Base-by-base conservation (phyloP, 2,113 vertebrate species). In the Pitta sordida region DNA sequence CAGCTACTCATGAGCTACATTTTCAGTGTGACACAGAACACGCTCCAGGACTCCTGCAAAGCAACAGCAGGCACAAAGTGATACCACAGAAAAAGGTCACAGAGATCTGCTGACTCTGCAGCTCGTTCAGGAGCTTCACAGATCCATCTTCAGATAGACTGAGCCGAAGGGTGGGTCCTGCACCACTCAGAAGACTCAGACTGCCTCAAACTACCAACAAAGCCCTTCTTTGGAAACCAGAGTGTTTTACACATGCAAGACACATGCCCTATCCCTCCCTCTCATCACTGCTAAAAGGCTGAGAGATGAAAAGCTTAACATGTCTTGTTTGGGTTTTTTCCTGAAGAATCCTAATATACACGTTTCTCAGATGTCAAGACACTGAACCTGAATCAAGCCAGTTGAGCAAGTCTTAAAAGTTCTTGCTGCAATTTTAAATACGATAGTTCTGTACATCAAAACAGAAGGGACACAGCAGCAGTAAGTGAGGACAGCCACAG, bases 321-420 rank as follows among this genome's bases (percentile, higher is more conserved):
- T 55, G 79, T 29, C 89, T 36, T 88, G 22, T 13, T 76, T 43
- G 21, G 19, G 7, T 41, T 78, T 49, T 46, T 79, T 67, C 71
- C 62, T 86, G 56, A 82, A 80, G 84, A 92, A 87, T 56, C 67
- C 58, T 64, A 90, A 95, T 56, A 64, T 10, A 49, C 58, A 58
- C 67, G 18, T 49, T 95, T 93, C 87, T 95, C 85, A 94, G 81
- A 95, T 76, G 82, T 69, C 55, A 75, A 75, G 58, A 41, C 3
- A 2, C 3, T 69, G 87, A 89, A 79, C 52, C 44, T 56, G 68
- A 95, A 84, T 48, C 44, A 78, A 95, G 91, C 96, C 53, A 90
- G 94, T 1, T 65, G 49, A 94, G 87, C 91, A 69, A 90, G 91
- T 83, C 94, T 93, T 92, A 49, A 64, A 91, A 95, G 90, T 56